Base-by-base conservation (phyloP, 2,888 invertebrate species). In the Torymus auratus region DNA sequence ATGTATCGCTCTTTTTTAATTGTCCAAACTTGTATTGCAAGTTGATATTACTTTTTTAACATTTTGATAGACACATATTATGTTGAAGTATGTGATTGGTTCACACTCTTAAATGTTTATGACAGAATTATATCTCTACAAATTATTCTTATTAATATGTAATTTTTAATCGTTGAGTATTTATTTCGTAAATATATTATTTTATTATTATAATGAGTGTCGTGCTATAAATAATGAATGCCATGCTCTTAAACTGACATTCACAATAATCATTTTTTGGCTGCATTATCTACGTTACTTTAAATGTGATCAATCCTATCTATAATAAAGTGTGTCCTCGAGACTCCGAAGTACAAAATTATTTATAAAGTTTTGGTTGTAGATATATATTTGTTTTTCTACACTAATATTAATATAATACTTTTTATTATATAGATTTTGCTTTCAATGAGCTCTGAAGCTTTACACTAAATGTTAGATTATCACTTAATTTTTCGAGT, bases 281-380 rank as follows among this genome's bases (percentile, higher is more conserved):
- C 10, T 65, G 17, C 53, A 7, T 15, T 41, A 50, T 17, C 65
- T 13, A 56, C 23, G 5, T 23, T 68, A 53, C 13, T 71, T 23
- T 11, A 17, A 65, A 17, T 71, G n/a, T 61, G 23, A 41, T 69
- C 23, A 62, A 23, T 61, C 0, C 17, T 62, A 15, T 28, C 56
- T 58, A 17, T 71, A 50, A 53, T 56, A 55, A 52, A 62, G 10
- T 53, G 5, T 62, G 62, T 71, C 70, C 10, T 65, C 17, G 77
- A 79, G 61, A 65, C 65, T 77, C 62, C 77, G 61, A 80, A 77
- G 73, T 77, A 77, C 77, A 79, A 71, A 79, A 58, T 62, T 53
- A 69, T 69, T 75, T 11, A 53, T 50, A 4, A 61, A 23, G 14
- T 58, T 60, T 72, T n/a, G 41, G 28, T 69, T 17, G 5, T 60